phyloP scores from a whole-genome alignment of 2,888 invertebrate species.

The Torymus auratus region DNA sequence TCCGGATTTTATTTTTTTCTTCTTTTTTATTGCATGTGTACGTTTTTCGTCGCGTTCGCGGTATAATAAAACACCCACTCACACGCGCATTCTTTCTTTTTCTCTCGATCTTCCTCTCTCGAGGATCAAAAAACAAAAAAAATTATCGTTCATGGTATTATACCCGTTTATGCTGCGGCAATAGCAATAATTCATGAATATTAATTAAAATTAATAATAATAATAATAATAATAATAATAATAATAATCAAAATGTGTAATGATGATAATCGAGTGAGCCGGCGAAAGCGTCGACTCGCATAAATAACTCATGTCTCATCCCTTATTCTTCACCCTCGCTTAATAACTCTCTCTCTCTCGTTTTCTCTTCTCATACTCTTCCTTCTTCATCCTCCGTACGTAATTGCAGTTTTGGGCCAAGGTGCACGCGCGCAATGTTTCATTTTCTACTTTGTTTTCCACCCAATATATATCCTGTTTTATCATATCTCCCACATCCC shows the following conservation, averaged over 20 bases:
- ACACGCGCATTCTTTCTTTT: slow-evolving; percentile 1
- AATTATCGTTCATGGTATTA: not conserved
- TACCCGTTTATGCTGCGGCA: slow-evolving; percentile 27
- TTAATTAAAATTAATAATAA: slow-evolving; percentile 4
- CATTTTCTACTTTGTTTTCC: not conserved
- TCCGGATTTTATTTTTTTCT: slow-evolving; percentile 7
- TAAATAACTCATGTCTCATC: slow-evolving; percentile 33
- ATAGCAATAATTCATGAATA: slow-evolving; percentile 37
- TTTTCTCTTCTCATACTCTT: slow-evolving; percentile 3
- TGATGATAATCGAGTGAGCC: slow-evolving; percentile 40
- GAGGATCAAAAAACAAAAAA: not conserved
- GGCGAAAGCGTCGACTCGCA: slow-evolving; percentile 20
- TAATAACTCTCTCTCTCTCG: slow-evolving; percentile 11
- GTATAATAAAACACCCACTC: slow-evolving; percentile 44
- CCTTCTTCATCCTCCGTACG: not conserved
- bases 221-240: slow-evolving; percentile 6
- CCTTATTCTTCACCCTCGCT: slow-evolving; percentile 4
- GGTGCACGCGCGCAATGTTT: slow-evolving; percentile 59
- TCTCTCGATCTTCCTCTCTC: too few relatives aligned
- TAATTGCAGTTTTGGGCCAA: slow-evolving; percentile 59
- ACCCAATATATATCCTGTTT: slow-evolving; percentile 30
- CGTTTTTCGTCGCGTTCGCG: slow-evolving; percentile 22
- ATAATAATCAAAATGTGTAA: slow-evolving; percentile 32
- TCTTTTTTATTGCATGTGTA: slow-evolving; percentile 37
- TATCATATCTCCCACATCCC: slow-evolving; percentile 13